Percentiles rank a stretch among this genome's conserved stretches.
Conservation (phyloP, 2,888 invertebrate species). For the Pristionchus exspectatus region DNA sequence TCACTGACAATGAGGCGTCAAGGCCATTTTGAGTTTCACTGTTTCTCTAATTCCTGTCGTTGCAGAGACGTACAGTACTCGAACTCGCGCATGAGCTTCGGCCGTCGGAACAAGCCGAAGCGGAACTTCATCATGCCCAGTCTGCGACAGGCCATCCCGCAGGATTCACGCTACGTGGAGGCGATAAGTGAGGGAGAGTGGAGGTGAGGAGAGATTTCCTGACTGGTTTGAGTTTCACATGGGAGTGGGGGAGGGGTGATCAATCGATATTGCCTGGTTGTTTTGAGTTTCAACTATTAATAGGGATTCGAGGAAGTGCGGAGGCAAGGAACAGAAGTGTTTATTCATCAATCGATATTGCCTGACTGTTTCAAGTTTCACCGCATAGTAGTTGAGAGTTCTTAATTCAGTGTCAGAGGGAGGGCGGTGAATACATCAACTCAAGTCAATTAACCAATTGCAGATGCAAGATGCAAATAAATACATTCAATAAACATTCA, state of each 20-base stretch:
- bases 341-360: not conserved
- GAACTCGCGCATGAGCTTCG: conserved; percentile 74
- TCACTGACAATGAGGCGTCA: no score
- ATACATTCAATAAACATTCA: not conserved
- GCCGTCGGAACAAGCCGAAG: conserved; percentile 74
- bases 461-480: no score
- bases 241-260: no score
- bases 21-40: no score
- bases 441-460: no score
- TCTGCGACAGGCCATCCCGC: conserved; percentile 73
- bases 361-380: not conserved
- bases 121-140: conserved; percentile 76
- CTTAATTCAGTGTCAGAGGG: no score
- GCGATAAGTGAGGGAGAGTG: conserved; percentile 75
- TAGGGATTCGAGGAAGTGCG: not conserved
- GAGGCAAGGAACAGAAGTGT: not conserved
- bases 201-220: conserved; percentile 57
- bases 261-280: not conserved
- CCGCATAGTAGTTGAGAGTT: not conserved
- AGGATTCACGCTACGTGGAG: conserved; percentile 71
- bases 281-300: not conserved
- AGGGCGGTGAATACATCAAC: no score
- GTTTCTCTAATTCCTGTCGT: not conserved
- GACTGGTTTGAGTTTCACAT: not conserved
- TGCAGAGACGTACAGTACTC: conserved; percentile 62